Evolutionary conservation across 2,797 vertebrate species (phyloP).

Genomic region (Caiman crocodilus): DNA sequence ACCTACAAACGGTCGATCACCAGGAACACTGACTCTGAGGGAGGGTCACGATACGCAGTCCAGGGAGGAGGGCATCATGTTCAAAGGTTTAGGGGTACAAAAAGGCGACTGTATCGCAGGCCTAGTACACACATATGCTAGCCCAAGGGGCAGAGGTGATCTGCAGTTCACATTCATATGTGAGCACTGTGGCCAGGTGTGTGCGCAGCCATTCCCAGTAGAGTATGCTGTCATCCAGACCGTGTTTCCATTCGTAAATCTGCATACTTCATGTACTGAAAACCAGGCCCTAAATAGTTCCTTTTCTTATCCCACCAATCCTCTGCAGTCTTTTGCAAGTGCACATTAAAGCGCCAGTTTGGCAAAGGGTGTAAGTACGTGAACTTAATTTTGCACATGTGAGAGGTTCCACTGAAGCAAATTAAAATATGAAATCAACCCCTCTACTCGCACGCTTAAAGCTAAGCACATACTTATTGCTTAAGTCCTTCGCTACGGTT

Average conservation of each 20-base stretch:
- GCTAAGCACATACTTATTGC: no score
- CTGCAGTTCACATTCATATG: background rate
- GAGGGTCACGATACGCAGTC: background rate
- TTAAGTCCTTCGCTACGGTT: background rate
- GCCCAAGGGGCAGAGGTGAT: background rate
- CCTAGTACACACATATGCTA: background rate
- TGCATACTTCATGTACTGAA: background rate
- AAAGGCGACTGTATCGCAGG: background rate
- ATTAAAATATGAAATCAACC: background rate
- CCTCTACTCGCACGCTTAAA: background rate
- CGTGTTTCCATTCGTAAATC: background rate
- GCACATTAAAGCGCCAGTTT: background rate
- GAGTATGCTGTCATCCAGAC: background rate
- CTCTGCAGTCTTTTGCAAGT: background rate
- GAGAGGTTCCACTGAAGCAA: no score
- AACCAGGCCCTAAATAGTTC: background rate
- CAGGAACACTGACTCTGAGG: background rate
- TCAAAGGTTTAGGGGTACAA: background rate
- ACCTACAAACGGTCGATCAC: background rate
- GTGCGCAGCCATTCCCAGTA: background rate
- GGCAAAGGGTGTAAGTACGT: background rate
- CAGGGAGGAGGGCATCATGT: background rate
- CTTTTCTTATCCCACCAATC: background rate
- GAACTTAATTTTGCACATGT: background rate
- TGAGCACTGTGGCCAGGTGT: background rate